Conservation (phyloP, 2,797 vertebrate species). For the Enteromius anoplus region DNA sequence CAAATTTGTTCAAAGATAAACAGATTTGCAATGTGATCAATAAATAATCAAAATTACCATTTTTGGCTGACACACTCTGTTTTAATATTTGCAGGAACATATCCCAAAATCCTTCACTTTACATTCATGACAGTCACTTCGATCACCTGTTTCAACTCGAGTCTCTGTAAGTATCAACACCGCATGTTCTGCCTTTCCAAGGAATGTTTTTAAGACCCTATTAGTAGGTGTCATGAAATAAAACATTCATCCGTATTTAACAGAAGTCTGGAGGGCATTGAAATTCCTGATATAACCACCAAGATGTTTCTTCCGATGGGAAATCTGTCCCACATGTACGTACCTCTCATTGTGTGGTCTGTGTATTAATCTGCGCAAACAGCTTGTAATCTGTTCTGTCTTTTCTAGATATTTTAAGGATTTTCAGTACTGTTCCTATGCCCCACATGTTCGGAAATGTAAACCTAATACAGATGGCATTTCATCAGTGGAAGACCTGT, state of each 20-base stretch:
- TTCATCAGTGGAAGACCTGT: conserved; percentile 87
- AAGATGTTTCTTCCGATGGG: conserved; percentile 81
- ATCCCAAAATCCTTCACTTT: conserved; percentile 79
- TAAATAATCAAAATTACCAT: not conserved
- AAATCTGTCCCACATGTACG: conserved; percentile 83
- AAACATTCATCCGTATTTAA: conserved; percentile 25
- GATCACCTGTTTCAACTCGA: conserved; percentile 79
- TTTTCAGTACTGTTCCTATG: conserved; percentile 87
- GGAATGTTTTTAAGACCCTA: conserved; percentile 16
- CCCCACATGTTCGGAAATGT: conserved; percentile 82
- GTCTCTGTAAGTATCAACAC: conserved; percentile 78
- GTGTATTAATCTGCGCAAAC: not conserved
- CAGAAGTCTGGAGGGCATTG: conserved; percentile 81
- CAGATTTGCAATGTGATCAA: not conserved
- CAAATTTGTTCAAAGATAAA: not conserved
- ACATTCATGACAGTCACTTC: conserved; percentile 74
- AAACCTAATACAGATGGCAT: conserved; percentile 87
- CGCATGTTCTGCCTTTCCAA: not conserved
- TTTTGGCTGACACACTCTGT: not conserved
- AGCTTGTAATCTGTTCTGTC: not conserved
- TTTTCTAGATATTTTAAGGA: conserved; percentile 83
- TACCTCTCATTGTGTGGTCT: conserved; percentile 28
- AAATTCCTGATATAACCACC: conserved; percentile 79
- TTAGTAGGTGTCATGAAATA: conserved; percentile 20
- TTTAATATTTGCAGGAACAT: conserved; percentile 76